These are phyloP conservation scores for Micromesistius poutassou DNA, from an alignment of 2,797 vertebrate genomes.

Conservation along the genomic window DNA sequence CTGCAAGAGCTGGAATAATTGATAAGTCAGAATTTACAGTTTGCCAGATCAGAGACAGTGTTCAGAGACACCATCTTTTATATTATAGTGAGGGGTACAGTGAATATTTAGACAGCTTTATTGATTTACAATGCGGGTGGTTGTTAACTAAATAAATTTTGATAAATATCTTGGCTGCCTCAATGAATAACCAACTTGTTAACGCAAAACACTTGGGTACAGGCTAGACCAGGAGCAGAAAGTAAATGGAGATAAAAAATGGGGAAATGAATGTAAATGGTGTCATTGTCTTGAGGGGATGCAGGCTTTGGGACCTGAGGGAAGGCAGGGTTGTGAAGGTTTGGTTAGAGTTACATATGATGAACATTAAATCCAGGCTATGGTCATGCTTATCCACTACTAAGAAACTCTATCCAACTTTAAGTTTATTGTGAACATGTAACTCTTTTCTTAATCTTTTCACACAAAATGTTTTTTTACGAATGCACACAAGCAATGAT, in stretches of 20 bases:
- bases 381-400: constrained; percentile 38
- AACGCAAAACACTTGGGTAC: background rate
- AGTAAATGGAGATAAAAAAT: background rate
- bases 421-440: constrained; percentile 43
- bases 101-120: background rate
- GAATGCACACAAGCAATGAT: background rate
- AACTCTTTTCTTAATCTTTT: constrained; percentile 6
- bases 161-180: background rate
- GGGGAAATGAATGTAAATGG: background rate
- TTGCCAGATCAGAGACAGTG: background rate
- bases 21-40: background rate
- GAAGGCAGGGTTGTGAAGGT: background rate
- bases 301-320: background rate
- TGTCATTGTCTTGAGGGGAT: background rate
- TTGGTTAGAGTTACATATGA: constrained; percentile 45
- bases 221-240: background rate
- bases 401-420: constrained; percentile 40
- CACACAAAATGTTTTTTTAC: no score
- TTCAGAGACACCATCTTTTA: background rate
- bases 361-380: constrained; percentile 17
- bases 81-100: background rate
- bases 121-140: background rate
- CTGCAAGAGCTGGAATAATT: background rate
- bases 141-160: background rate
- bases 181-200: constrained; percentile 2